Evolutionary conservation across 2,888 invertebrate genomes (phyloP), one percentile per base, ranked within the genome.

Genomic region (Drepanosiphum platanoidis): DNA sequence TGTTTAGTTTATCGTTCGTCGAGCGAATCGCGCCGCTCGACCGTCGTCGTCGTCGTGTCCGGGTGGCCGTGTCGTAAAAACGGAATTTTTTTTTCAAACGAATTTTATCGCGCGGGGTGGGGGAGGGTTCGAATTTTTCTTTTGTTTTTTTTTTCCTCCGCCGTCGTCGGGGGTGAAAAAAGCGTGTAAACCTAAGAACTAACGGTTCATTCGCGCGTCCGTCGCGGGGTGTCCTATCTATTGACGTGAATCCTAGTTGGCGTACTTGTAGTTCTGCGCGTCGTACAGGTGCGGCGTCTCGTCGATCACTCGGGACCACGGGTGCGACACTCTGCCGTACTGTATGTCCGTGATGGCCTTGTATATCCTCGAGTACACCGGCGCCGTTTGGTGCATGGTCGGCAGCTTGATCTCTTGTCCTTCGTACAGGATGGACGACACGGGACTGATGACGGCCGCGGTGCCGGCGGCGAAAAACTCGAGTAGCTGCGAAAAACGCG

Each of bases 401-500:
- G 96, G 96, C 87, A 96, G 92, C 79, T 91, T 89, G 46, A 95
- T 91, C 83, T 92, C 90, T 80, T 92, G 90, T 7, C 93, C 95
- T 88, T 94, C 89, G 90, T 95, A 99, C 86, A 94, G 92, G 87
- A 99, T 96, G 87, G 93, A 92, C 86, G 95, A 94, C 84, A 99
- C 94, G 0, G 99, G 99, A 88, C 96, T 96, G 30, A 99, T 95
- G 75, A 98, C 92, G 88, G 97, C 97, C 0, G 99, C 99, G 36
- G 99, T 99, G 86, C 99, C 99, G n/a, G 97, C 93, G 86, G 99
- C 99, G 90, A 99, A 99, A 90, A 99, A 92, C 91, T 99, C 99
- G 88, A 97, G 90, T 87, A 99, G 90, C 98, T 98, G 91, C 52
- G 42, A 42, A 42, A 42, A n/a, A n/a, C n/a, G 42, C 42, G 42